Evolutionary conservation across 2,888 invertebrate genomes (phyloP).

Genomic region (Parasteatoda lunata): DNA sequence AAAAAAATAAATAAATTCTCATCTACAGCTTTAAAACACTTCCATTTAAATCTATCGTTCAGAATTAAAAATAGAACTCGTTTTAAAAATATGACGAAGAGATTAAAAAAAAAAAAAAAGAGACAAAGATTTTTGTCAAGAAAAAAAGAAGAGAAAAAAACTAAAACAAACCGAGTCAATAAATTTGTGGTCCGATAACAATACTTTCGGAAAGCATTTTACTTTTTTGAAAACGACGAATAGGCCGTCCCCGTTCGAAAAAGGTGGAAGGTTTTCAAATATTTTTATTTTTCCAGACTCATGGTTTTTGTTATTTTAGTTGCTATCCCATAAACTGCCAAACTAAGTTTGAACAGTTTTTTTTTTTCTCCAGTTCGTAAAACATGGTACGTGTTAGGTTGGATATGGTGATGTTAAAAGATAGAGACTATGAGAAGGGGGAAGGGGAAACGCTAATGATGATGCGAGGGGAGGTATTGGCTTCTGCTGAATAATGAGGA

Average conservation of each 20-base stretch:
- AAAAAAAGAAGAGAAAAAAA: slow-evolving; percentile 14
- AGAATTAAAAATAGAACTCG: slow-evolving; percentile 63
- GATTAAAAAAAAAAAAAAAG: slow-evolving; percentile 12
- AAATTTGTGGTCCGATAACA: slow-evolving; percentile 66
- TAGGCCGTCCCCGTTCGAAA: slow-evolving; percentile 26
- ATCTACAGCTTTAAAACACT: no score
- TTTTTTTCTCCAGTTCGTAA: neutral
- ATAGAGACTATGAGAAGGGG: slow-evolving; percentile 26
- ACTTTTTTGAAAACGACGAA: slow-evolving; percentile 55
- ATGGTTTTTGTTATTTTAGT: slow-evolving; percentile 54
- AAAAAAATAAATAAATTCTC: no score
- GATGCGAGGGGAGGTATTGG: slow-evolving; percentile 63
- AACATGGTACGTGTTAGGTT: slow-evolving; percentile 34
- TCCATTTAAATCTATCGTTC: slow-evolving; percentile 43
- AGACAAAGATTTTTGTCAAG: neutral
- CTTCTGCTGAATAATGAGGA: slow-evolving; percentile 66
- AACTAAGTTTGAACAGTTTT: slow-evolving; percentile 33
- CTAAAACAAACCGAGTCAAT: slow-evolving; percentile 48
- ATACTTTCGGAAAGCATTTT: slow-evolving; percentile 47
- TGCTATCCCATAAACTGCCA: slow-evolving; percentile 11
- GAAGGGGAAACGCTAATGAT: slow-evolving; percentile 58
- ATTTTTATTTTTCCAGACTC: slow-evolving; percentile 11
- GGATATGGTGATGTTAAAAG: slow-evolving; percentile 32
- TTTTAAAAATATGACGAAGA: slow-evolving; percentile 47
- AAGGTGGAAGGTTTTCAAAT: slow-evolving; percentile 9